These are phyloP conservation scores for Diorhabda elongata DNA, from an alignment of 1,140 invertebrate species.

Conservation along the genomic window DNA sequence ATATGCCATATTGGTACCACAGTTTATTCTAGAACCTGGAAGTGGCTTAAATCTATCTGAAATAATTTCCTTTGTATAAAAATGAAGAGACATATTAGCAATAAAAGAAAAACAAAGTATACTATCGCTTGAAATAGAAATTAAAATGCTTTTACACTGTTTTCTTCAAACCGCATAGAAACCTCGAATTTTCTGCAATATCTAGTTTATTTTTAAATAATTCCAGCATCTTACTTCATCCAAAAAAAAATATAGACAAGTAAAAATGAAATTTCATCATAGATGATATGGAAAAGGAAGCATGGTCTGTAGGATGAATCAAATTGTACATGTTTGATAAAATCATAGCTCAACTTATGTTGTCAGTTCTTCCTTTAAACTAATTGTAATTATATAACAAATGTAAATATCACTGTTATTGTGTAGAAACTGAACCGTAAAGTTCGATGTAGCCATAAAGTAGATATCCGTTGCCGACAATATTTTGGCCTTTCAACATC, in stretches of 20 bases:
- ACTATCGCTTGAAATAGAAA: neutral
- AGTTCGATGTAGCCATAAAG: neutral
- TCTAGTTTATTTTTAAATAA: neutral
- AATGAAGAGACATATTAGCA: neutral
- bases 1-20: no score
- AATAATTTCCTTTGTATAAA: neutral
- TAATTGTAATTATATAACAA: neutral
- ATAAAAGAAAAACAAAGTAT: neutral
- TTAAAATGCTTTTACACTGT: neutral
- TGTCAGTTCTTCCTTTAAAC: neutral
- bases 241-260: neutral
- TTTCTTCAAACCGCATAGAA: neutral
- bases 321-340: no score
- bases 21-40: no score
- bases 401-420: neutral
- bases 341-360: neutral
- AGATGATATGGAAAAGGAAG: no score
- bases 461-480: neutral
- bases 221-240: neutral
- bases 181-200: neutral
- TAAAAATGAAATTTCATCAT: no score
- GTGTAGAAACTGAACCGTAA: neutral
- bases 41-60: neutral
- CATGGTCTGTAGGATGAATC: no score
- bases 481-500: conserved; percentile 23